Evolutionary conservation across 2,888 invertebrate genomes (phyloP).

Genomic region (Zygaena filipendulae): DNA sequence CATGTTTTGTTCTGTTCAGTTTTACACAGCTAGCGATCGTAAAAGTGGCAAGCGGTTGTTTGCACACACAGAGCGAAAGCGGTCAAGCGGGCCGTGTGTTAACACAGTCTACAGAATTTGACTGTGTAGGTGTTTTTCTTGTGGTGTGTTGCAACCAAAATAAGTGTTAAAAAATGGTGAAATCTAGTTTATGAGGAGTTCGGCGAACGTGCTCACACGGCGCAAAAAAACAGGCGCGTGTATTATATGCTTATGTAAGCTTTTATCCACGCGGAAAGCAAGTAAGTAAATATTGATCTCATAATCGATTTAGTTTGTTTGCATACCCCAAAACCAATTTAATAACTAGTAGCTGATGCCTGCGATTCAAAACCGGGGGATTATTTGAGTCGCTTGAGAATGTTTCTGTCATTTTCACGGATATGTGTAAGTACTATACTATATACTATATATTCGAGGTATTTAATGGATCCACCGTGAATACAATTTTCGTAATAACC

Average conservation of each 20-base stretch:
- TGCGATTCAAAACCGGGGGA: no score
- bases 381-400: no score
- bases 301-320: no score
- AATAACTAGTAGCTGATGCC: no score
- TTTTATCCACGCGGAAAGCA: conserved; percentile 36
- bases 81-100: conserved; percentile 36
- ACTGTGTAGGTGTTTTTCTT: conserved; percentile 51
- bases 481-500: no score
- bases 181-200: conserved; percentile 56
- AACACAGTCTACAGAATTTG: conserved; percentile 35
- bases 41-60: conserved; percentile 15
- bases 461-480: no score
- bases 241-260: conserved; percentile 62
- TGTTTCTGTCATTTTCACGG: no score
- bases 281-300: conserved; percentile 38
- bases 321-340: conserved; percentile 13
- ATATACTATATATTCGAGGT: no score
- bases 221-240: conserved; percentile 49
- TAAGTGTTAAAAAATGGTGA: conserved; percentile 60
- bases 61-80: conserved; percentile 50
- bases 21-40: no score
- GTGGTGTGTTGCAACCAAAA: conserved; percentile 58
- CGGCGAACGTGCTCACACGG: conserved; percentile 42
- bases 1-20: not conserved
- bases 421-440: no score